Base-by-base conservation (phyloP, 2,113 vertebrate genomes). In the Orientallactaga bullata region DNA sequence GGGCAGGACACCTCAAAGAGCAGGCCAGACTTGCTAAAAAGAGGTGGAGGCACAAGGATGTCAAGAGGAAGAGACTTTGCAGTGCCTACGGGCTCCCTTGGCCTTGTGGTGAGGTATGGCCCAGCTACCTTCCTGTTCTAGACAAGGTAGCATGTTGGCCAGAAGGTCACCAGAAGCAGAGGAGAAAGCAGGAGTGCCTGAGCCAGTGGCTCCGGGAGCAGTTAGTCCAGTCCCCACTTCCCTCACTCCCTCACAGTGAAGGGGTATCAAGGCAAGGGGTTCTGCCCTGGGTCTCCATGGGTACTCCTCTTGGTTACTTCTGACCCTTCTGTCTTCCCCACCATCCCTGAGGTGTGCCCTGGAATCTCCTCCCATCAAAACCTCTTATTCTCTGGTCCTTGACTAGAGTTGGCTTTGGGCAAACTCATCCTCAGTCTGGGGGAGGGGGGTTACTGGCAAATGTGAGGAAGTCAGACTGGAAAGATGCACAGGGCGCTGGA, bases 51-150 rank as follows among this genome's bases (percentile, higher is more conserved):
- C 2, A 2, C 35, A 30, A 68, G 65, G 79, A 7, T 1, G 0
- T 7, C 0, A 0, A 73, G 39, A 26, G 18, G 9, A n/a, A 35
- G 26, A 18, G 7, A 4, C 35, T 71, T 3, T 60, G 26, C 58
- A 23, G 10, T 2, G 61, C 1, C 21, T 0, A 0, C 12, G 8
- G 1, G 9, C 15, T 28, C 20, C 17, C n/a, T n/a, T 8, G 20
- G 47, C 42, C 55, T 35, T 23, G 4, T 60, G 18, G 35, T 7
- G 85, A 1, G n/a, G 10, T 3, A 0, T 32, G 28, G 60, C 17
- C 11, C 30, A 17, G n/a, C 42, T 4, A 7, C 0, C 1, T 1
- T 21, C 37, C 7, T 11, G 2, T 51, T 39, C 5, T 11, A 61
- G 37, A 32, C 0, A 10, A 35, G 10, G 58, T 24, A 24, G 20